Conservation (phyloP, 2,113 vertebrate species). For the Lepus americanus region DNA sequence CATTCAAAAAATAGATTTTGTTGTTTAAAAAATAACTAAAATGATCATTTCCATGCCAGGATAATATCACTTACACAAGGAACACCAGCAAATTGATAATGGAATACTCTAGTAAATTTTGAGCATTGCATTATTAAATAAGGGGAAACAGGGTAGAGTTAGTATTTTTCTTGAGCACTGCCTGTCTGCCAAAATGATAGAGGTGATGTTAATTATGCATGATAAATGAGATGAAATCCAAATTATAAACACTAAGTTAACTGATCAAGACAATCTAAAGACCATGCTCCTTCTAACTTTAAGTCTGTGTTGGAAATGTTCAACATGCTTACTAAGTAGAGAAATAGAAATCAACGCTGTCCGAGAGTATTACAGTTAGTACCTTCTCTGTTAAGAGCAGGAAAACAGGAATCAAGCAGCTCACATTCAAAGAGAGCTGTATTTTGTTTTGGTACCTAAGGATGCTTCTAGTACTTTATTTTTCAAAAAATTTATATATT, state of each 20-base stretch:
- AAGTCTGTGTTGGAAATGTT: not conserved
- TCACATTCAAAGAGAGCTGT: slow-evolving; percentile 7
- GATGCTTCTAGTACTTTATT: not conserved
- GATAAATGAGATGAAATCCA: not conserved
- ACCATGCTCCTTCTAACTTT: not conserved
- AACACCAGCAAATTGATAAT: slow-evolving; percentile 10
- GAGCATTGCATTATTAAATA: not conserved
- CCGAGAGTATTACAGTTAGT: not conserved
- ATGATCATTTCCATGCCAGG: slow-evolving; percentile 29
- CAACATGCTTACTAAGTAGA: slow-evolving; percentile 27
- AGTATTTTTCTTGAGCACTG: slow-evolving; percentile 23
- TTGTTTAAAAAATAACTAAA: slow-evolving; percentile 48
- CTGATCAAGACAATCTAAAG: not conserved
- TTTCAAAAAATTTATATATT: too few species aligned
- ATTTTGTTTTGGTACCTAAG: slow-evolving; percentile 44
- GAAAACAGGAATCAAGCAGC: not conserved
- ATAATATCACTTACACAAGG: slow-evolving; percentile 25
- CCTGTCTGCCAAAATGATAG: not conserved
- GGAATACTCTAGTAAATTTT: not conserved
- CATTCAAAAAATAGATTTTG: not conserved
- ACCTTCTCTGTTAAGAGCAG: not conserved
- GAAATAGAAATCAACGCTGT: slow-evolving; percentile 47
- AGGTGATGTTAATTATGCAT: not conserved
- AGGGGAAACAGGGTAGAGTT: not conserved
- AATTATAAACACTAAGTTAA: not conserved